Conservation (phyloP, 2,797 vertebrate species). For the Alosa sapidissima region DNA sequence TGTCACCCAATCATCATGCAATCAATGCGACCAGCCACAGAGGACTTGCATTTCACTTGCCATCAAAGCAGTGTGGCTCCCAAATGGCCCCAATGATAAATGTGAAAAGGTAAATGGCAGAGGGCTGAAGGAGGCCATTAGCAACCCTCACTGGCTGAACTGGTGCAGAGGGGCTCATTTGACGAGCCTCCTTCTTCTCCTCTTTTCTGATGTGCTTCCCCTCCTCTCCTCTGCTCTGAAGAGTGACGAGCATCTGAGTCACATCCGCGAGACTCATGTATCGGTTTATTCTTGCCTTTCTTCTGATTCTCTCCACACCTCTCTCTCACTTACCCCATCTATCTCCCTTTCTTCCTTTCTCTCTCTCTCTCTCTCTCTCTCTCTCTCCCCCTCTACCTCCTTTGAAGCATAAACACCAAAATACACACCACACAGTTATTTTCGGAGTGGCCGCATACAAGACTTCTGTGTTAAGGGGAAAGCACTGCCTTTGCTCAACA, state of each 20-base stretch:
- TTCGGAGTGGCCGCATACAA: constrained; percentile 50
- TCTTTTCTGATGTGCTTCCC: not conserved
- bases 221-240: constrained; percentile 65
- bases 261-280: constrained; percentile 43
- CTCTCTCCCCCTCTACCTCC: not conserved
- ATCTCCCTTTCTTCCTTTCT: constrained; percentile 32
- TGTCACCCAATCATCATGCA: not conserved
- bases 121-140: constrained; percentile 28
- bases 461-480: constrained; percentile 41
- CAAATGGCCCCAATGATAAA: not conserved
- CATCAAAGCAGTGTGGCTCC: not conserved
- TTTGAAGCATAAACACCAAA: constrained; percentile 45
- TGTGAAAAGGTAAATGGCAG: constrained; percentile 16
- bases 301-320: too few species aligned
- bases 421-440: constrained; percentile 52
- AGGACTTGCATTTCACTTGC: not conserved
- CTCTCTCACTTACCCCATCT: not conserved
- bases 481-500: constrained; percentile 34
- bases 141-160: constrained; percentile 46
- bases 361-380: constrained; percentile 30
- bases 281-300: constrained; percentile 51
- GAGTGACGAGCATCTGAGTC: constrained; percentile 69
- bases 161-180: constrained; percentile 48
- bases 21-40: not conserved
- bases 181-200: not conserved